phyloP scores from a whole-genome alignment of 2,797 vertebrate species.

The Lacerta viridis region DNA sequence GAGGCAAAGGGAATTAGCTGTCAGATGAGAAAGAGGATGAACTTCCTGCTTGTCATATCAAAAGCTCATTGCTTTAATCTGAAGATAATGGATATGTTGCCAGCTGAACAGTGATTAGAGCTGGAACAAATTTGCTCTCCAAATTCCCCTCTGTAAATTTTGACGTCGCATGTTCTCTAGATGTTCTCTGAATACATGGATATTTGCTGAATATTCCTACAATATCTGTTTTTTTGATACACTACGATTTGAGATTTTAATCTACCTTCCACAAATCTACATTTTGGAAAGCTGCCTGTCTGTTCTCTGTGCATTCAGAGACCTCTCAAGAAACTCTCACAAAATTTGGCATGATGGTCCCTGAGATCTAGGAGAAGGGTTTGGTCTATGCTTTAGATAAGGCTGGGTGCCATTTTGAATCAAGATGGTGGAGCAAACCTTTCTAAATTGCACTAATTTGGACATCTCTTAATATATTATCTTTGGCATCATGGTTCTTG shows the following conservation, averaged over 20 bases:
- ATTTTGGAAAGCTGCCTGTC: no score
- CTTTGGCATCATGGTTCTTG: no score
- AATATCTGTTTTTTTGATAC: neutral
- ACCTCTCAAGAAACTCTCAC: no score
- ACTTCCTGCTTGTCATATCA: constrained; percentile 73
- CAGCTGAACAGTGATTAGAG: constrained; percentile 54
- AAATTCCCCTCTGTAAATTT: constrained; percentile 12
- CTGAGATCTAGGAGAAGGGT: no score
- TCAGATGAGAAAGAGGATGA: constrained; percentile 73
- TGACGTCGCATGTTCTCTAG: neutral
- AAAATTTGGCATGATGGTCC: no score
- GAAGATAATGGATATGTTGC: constrained; percentile 67
- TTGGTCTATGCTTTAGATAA: no score
- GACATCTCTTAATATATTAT: no score
- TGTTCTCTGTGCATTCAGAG: no score
- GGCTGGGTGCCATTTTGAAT: no score
- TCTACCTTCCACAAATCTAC: neutral
- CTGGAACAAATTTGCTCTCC: constrained; percentile 28
- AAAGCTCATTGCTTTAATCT: constrained; percentile 76
- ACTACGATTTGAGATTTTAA: neutral
- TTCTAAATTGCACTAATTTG: no score
- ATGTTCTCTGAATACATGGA: neutral
- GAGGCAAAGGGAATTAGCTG: constrained; percentile 68
- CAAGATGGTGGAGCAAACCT: no score
- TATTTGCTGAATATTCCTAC: neutral